phyloP scores from a whole-genome alignment of 1,140 invertebrate species.

The Eubasilissa regina region DNA sequence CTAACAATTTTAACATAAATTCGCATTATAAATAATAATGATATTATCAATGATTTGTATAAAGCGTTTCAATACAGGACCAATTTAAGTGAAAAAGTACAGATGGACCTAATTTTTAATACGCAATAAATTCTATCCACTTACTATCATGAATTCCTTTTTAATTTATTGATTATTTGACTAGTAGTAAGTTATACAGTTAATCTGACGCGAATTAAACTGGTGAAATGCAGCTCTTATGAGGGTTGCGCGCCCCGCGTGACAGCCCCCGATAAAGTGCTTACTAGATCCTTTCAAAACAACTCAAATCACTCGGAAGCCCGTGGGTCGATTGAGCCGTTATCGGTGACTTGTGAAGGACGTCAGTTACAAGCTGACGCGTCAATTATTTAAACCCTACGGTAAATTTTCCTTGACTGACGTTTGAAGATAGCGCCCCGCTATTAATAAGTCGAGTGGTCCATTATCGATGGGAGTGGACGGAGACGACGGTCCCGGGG shows the following conservation, averaged over 20 bases:
- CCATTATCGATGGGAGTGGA: not conserved
- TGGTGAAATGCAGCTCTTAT: constrained; percentile 8
- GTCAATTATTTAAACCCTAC: constrained; percentile 44
- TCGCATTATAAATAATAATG: too few relatives aligned
- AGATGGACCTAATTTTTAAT: too few relatives aligned
- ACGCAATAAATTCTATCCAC: too few relatives aligned
- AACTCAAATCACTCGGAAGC: constrained; percentile 40
- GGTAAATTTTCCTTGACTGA: constrained; percentile 29
- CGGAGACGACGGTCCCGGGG: too few relatives aligned
- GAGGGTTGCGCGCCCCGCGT: not conserved
- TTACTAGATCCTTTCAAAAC: constrained; percentile 38
- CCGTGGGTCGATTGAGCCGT: constrained; percentile 28
- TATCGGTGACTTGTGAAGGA: constrained; percentile 41
- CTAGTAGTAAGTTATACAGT: too few relatives aligned
- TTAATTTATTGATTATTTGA: too few relatives aligned
- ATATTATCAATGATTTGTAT: too few relatives aligned
- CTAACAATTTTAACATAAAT: too few relatives aligned
- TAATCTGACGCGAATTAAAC: too few relatives aligned
- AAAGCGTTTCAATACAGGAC: too few relatives aligned
- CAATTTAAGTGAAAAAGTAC: too few relatives aligned
- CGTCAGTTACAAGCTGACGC: constrained; percentile 38
- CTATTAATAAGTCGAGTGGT: constrained; percentile 18
- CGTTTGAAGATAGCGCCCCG: constrained; percentile 1
- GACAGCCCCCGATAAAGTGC: constrained; percentile 34
- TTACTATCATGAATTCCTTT: too few relatives aligned